These are phyloP conservation scores for Hyppa rectilinea DNA, from an alignment of 2,888 invertebrate genomes.

Conservation along the genomic window DNA sequence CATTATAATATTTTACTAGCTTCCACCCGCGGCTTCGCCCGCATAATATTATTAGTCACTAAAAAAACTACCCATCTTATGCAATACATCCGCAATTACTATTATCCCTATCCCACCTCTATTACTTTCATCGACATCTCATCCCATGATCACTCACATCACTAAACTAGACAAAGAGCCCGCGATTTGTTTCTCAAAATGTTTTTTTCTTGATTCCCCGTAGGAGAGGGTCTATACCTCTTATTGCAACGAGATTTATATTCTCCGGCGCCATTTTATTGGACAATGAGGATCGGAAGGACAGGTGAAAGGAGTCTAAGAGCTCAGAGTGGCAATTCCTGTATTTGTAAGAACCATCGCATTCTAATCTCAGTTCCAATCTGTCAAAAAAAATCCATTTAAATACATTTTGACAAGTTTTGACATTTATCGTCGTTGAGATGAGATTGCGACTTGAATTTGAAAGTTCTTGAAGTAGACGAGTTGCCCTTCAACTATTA, in stretches of 20 bases:
- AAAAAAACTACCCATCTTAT: too few relatives aligned
- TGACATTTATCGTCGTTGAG: too few relatives aligned
- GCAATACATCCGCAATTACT: neutral
- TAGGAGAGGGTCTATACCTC: constrained; percentile 71
- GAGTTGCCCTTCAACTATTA: too few relatives aligned
- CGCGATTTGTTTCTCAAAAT: constrained; percentile 81
- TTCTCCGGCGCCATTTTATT: constrained; percentile 61
- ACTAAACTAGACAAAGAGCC: constrained; percentile 73
- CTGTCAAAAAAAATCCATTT: too few relatives aligned
- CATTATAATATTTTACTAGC: too few relatives aligned
- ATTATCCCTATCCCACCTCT: constrained; percentile 26
- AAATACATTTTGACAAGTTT: too few relatives aligned
- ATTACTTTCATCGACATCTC: constrained; percentile 34
- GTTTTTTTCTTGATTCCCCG: constrained; percentile 79
- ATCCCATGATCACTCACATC: constrained; percentile 37
- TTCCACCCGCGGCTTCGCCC: too few relatives aligned
- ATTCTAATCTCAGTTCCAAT: neutral
- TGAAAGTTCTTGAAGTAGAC: too few relatives aligned
- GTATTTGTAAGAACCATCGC: neutral
- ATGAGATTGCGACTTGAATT: too few relatives aligned
- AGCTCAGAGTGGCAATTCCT: neutral
- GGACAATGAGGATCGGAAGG: constrained; percentile 34
- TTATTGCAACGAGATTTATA: constrained; percentile 78
- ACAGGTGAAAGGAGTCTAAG: neutral
- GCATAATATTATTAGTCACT: too few relatives aligned